Evolutionary conservation across 2,797 vertebrate genomes (phyloP).

Genomic region (Alexandromys oeconomus): DNA sequence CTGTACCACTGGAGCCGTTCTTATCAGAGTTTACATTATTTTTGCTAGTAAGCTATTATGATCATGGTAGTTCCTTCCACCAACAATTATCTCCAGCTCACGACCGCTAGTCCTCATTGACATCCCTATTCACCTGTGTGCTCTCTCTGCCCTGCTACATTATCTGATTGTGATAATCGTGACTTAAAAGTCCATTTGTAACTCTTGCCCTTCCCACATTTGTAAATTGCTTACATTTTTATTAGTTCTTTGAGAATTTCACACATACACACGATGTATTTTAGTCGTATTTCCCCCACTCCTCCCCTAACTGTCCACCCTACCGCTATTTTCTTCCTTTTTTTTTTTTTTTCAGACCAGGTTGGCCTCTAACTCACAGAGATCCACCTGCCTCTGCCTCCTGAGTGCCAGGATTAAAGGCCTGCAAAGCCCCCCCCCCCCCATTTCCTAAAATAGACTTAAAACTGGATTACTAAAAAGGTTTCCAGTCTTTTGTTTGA

Average conservation of each 20-base stretch:
- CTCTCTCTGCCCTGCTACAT: constrained; percentile 9
- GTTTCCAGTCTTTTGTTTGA: neutral
- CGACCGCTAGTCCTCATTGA: neutral
- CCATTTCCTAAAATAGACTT: neutral
- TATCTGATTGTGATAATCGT: constrained; percentile 1
- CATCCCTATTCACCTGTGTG: neutral
- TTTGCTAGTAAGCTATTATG: neutral
- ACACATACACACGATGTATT: neutral
- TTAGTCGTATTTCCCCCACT: neutral
- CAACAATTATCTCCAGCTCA: neutral
- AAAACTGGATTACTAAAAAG: neutral
- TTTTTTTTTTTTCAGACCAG: no score
- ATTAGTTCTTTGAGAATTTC: neutral
- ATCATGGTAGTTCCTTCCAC: neutral
- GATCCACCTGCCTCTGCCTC: no score
- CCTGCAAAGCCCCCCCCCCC: no score
- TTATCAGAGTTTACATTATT: neutral
- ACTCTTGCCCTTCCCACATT: neutral
- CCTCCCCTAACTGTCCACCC: neutral
- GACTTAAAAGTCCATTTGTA: constrained; percentile 6
- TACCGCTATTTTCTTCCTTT: neutral
- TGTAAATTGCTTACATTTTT: neutral
- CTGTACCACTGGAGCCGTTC: neutral
- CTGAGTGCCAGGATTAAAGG: no score
- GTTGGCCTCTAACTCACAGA: no score